Evolutionary conservation across 2,888 invertebrate species (phyloP), one percentile per base, ranked within the genome.

Genomic region (Nymphalis polychloros): DNA sequence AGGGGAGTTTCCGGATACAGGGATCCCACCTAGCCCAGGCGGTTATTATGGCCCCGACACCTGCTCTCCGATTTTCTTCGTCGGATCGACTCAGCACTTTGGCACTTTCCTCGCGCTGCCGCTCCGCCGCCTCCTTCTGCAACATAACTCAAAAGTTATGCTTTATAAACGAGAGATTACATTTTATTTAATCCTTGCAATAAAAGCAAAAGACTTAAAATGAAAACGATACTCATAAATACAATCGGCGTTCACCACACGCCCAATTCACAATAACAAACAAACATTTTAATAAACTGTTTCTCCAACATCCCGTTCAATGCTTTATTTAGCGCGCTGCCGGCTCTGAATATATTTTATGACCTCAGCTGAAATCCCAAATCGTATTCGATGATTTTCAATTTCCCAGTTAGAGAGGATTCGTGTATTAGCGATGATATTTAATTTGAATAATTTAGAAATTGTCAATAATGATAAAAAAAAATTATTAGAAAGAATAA

Each of bases 301-400:
- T 66, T 65, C 63, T 64, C 65, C 64, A 48, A 48, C 41, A 53
- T 64, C 59, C 82, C 57, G 41, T 50, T 49, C 63, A 66, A 66
- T 72, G 68, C 64, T 85, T 83, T 83, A 85, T 85, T 84, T 79
- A 82, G 80, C 81, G 75, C 74, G 74, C 69, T 79, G 76, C 77
- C 77, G 53, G 73, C 72, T 78, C 80, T 78, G 80, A 81, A 79
- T 83, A 84, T 86, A 86, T 86, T 84, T 86, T 86, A 86, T 78
- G 84, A 81, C 79, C 78, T 64, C 64, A 63, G 66, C 72, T 72
- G 65, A 70, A 74, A 72, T 74, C 72, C 71, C 83, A 84, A 85
- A 85, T 86, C 84, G 80, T 75, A 79, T 83, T 84, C 81, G 81
- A 86, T 85, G 85, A 85, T 81, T 84, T 87, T 86, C 88, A 87